Base-by-base conservation (phyloP, 2,113 vertebrate genomes). In the Chaetodon trifascialis region DNA sequence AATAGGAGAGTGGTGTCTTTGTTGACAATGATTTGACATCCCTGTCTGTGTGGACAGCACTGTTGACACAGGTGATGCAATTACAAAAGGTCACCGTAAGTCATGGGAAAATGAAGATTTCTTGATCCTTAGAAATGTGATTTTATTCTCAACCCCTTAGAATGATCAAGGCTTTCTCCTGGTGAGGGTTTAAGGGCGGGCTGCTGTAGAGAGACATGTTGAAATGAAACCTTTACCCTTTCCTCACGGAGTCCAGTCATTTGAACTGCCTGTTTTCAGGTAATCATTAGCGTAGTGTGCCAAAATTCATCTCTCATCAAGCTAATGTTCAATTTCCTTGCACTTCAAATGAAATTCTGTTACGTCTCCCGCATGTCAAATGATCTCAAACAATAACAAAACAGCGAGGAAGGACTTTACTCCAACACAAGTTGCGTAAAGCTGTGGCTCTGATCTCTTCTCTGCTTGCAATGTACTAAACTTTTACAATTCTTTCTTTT, bases 271-370 rank as follows among this genome's bases (percentile, higher is more conserved):
- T 70, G 7, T n/a, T 69, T 51, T 51, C 25, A 19, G 21, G 46
- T 77, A 82, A 83, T 85, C 23, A 84, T 83, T 80, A 72, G 80
- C 70, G 55, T 21, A 8, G 2, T 11, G 2, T 25, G 56, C 5
- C 17, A 52, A 60, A 42, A 52, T 67, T 0, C 64, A 78, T 46
- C 5, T 51, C 16, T 4, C 11, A n/a, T 56, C 44, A 30, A 55
- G 25, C 4, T 36, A 21, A 60, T 59, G 30, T 51, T 47, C 5
- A 6, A 70, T 44, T 46, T 75, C 47, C 12, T 10, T 62, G 17
- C 52, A 11, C 1, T 55, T 75, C 46, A 14, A 49, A 30, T 11
- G 0, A 11, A 16, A 40, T 30, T 9, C 10, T 40, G 47, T 17
- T n/a, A 2, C 58, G 19, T 34, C 38, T 12, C 30, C 34, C 30